These are phyloP conservation scores for Girardinichthys multiradiatus DNA, from an alignment of 2,113 vertebrate species.

Conservation along the genomic window DNA sequence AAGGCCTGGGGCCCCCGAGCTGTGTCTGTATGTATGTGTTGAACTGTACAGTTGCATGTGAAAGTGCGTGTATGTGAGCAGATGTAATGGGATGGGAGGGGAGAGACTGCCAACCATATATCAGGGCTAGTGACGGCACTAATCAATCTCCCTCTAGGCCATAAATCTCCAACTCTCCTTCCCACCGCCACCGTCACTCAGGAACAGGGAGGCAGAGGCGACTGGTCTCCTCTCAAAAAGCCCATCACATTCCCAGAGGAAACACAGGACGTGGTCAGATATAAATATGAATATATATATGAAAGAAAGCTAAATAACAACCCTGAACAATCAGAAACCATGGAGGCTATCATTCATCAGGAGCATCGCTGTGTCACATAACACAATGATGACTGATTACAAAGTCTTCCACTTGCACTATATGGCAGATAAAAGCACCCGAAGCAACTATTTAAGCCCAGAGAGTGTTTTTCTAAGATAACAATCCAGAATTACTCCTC, in stretches of 20 bases:
- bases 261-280: conserved; percentile 21
- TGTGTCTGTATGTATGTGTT: conserved; percentile 62
- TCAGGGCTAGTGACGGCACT: conserved; percentile 81
- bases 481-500: conserved; percentile 53
- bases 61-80: conserved; percentile 52
- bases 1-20: conserved; percentile 67
- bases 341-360: conserved; percentile 67
- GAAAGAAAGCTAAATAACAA: conserved; percentile 29
- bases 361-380: conserved; percentile 61
- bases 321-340: conserved; percentile 44
- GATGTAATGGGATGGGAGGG: conserved; percentile 64
- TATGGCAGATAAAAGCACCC: conserved; percentile 51
- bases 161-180: conserved; percentile 78
- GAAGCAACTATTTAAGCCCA: conserved; percentile 42
- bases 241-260: conserved; percentile 44
- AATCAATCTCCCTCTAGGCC: conserved; percentile 83
- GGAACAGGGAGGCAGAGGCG: conserved; percentile 61
- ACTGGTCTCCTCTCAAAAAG: conserved; percentile 66
- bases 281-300: conserved; percentile 19
- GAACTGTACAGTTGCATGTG: conserved; percentile 45
- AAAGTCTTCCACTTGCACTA: conserved; percentile 55
- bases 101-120: conserved; percentile 78
- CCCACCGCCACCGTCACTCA: conserved; percentile 69
- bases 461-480: conserved; percentile 61
- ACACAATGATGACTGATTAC: conserved; percentile 75